Evolutionary conservation across 2,113 vertebrate species (phyloP), one percentile per base, ranked within the genome.

Genomic region (Triplophysa dalaica): DNA sequence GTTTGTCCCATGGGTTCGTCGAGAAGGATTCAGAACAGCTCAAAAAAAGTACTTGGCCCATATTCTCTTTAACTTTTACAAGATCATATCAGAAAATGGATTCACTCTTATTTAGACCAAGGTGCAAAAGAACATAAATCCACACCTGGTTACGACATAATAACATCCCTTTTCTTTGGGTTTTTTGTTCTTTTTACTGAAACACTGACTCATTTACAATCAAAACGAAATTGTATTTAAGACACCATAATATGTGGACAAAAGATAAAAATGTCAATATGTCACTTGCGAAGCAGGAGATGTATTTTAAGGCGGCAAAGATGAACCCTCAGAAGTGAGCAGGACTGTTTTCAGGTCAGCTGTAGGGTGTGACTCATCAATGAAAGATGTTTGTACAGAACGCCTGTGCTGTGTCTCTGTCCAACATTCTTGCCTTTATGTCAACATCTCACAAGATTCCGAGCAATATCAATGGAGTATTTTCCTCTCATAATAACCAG

Each of bases 401-500:
- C 14, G 24, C 45, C 60, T 75, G 64, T 38, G 43, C 56, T 41
- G 26, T 38, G 50, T 19, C 72, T 60, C 21, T 41, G 14, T 22
- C 62, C 52, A 52, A 48, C 79, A 81, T 88, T 88, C 64, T 77
- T 87, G 87, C 73, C 13, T 45, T 85, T n/a, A 11, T 54, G 81
- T 87, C 88, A 88, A 75, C 6, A 82, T 61, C 73, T 85, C 85
- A 89, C 83, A 77, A 78, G 75, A 88, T 78, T 86, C 81, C 81
- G 83, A 72, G 73, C 90, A 87, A 88, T 86, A 83, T 86, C 84
- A 69, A 84, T 78, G 88, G 79, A 84, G 84, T 87, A 89, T 90
- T 88, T 88, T 92, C 87, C 90, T 83, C 85, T 90, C 70, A 81
- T 86, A 84, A 89, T 87, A 89, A 89, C 88, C 85, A 87, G 86